phyloP scores from a whole-genome alignment of 1,140 invertebrate genomes.

The Cotesia vestalis region DNA sequence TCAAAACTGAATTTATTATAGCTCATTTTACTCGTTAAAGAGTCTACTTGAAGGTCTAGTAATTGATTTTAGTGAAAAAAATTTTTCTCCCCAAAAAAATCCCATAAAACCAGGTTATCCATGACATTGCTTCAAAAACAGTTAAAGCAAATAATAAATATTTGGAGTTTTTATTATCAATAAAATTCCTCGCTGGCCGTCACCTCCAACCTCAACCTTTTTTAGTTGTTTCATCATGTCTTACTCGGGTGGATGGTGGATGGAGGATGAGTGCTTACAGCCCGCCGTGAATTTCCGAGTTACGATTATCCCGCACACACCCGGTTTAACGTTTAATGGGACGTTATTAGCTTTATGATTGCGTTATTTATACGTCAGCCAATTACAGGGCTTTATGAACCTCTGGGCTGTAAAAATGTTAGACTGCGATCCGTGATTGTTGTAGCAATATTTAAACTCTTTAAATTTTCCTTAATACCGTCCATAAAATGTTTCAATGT shows the following conservation, averaged over 20 bases:
- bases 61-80: too few species aligned
- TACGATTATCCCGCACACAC: constrained; percentile 22
- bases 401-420: constrained; percentile 46
- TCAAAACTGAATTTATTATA: too few species aligned
- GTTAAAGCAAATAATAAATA: too few species aligned
- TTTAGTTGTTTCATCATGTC: neutral
- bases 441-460: neutral
- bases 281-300: constrained; percentile 43
- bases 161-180: too few species aligned
- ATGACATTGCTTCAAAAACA: too few species aligned
- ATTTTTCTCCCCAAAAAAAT: too few species aligned
- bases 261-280: constrained; percentile 41
- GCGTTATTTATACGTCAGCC: constrained; percentile 48
- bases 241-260: neutral
- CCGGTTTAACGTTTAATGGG: constrained; percentile 41
- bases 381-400: constrained; percentile 42
- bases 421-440: neutral
- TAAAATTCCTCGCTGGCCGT: too few species aligned
- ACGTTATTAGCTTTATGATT: constrained; percentile 54
- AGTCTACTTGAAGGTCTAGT: too few species aligned
- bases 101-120: too few species aligned
- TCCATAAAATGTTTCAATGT: neutral
- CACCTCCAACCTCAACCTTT: neutral
- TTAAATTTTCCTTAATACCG: neutral
- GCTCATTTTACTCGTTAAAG: too few species aligned